phyloP scores from a whole-genome alignment of 2,888 invertebrate species.

The Emmelina monodactyla region DNA sequence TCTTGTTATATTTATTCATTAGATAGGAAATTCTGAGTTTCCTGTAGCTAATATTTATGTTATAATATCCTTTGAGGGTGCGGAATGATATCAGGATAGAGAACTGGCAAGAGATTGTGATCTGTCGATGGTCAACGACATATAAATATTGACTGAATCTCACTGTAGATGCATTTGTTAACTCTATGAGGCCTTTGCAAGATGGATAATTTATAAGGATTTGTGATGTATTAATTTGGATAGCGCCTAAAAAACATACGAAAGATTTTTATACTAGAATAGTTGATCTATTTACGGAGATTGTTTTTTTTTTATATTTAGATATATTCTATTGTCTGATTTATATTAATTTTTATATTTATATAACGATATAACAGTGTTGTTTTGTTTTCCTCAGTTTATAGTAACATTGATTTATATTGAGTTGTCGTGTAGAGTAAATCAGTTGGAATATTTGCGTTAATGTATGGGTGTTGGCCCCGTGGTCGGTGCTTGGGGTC shows the following conservation, averaged over 20 bases:
- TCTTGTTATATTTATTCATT: slow-evolving; percentile 64
- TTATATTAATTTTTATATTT: slow-evolving; percentile 66
- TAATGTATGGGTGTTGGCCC: slow-evolving; percentile 46
- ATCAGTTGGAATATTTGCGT: slow-evolving; percentile 37
- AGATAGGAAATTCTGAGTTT: slow-evolving; percentile 64
- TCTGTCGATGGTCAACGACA: slow-evolving; percentile 66
- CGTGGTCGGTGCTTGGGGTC: slow-evolving; percentile 51
- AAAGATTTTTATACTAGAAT: slow-evolving; percentile 67
- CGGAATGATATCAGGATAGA: slow-evolving; percentile 54
- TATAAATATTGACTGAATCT: slow-evolving; percentile 68
- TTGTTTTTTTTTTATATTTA: slow-evolving; percentile 68
- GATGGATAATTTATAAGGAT: slow-evolving; percentile 66
- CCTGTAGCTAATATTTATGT: slow-evolving; percentile 65
- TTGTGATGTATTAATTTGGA: slow-evolving; percentile 67
- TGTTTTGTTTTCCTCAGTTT: slow-evolving; percentile 65
- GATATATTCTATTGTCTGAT: slow-evolving; percentile 67
- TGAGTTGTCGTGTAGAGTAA: slow-evolving; percentile 35
- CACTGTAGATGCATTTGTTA: slow-evolving; percentile 67
- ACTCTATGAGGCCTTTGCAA: slow-evolving; percentile 67
- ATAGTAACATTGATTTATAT: slow-evolving; percentile 50
- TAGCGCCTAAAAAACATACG: slow-evolving; percentile 68
- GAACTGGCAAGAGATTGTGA: slow-evolving; percentile 66
- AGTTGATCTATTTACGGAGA: slow-evolving; percentile 68
- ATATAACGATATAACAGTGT: slow-evolving; percentile 59
- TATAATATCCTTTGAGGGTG: slow-evolving; percentile 58